Base-by-base conservation (phyloP, 2,113 vertebrate genomes). In the Poeciliopsis retropinna region DNA sequence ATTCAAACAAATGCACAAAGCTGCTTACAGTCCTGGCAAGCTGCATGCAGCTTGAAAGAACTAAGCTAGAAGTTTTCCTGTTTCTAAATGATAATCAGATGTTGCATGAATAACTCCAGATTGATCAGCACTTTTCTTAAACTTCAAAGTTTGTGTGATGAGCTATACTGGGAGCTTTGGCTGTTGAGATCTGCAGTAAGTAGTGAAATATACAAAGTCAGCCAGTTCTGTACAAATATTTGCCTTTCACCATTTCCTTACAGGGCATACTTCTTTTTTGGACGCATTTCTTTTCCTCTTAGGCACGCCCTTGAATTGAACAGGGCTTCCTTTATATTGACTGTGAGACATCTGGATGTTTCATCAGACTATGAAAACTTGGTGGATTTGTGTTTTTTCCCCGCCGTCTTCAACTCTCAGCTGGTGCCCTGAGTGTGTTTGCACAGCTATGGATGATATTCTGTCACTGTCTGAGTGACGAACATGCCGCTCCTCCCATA, bases 71-170 rank as follows among this genome's bases (percentile, higher is more conserved):
- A 0, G 32, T 39, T 68, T 78, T 80, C 78, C 81, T 13, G 66
- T 67, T 39, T 41, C 44, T 29, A 47, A 81, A 87, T 41, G 13
- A 31, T 30, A n/a, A 60, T 70, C 81, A 78, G 65, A 81, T 79
- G 78, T 70, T 73, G 5, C 69, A 68, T 29, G 27, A 10, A 29
- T 51, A 17, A 61, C 47, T 79, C 32, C 57, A 60, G 28, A 70
- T 28, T 67, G 61, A 75, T 60, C 28, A 63, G 39, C 6, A 61
- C 37, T 63, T 73, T 72, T 62, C 31, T 41, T 70, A 34, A 51
- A 34, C 3, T 0, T 60, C 22, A 7, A 54, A 57, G 28, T 51
- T 63, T 14, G 0, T 19, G 60, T 51, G 30, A 27, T 13, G 31
- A 29, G 61, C 32, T 41, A 15, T n/a, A 28, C 65, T n/a, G 61